Evolutionary conservation across 2,797 vertebrate species (phyloP), one percentile per base, ranked within the genome.

Genomic region (Sebastes kiyomatsui): DNA sequence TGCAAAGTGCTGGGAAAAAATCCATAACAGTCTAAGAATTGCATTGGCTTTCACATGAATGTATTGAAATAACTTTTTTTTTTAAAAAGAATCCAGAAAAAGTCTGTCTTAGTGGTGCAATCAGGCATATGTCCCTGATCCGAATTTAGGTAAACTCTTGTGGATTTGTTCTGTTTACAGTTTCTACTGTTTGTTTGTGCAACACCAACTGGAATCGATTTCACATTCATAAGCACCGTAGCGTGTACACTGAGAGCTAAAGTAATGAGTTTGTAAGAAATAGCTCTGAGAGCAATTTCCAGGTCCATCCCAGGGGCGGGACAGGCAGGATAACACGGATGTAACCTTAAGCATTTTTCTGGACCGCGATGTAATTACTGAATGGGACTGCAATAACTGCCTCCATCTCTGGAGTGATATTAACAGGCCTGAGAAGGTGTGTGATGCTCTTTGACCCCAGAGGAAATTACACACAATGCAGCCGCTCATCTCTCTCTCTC

Each of bases 301-400:
- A 68, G 65, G 79, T 85, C 10, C 7, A 62, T 87, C 89, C 86
- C 90, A 67, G 66, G 90, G 82, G 85, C 54, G 22, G 67, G 27
- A 69, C 58, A 60, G 72, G 66, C 69, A 61, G 84, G 72, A 81
- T 82, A 85, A 83, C 80, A 68, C 67, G 81, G 74, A 83, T 82
- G 88, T 88, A 90, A 91, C 91, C 88, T 86, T 75, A 64, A 82
- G 80, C 81, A 85, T 86, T 91, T 60, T 84, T 88, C 80, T 87
- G 75, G 67, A 81, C 72, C 20, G 72, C 66, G 33, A 46, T 87
- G 85, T 91, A 92, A 93, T 92, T 92, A 92, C 88, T 89, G 86
- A 85, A 88, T 82, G 62, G 67, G 71, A 86, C 90, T 64, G 86
- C 86, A 94, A 92, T 93, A 91, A 92, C 84, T 56, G 85, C 73